Base-by-base conservation (phyloP, 2,888 invertebrate species). In the Coleophora flavipennella region DNA sequence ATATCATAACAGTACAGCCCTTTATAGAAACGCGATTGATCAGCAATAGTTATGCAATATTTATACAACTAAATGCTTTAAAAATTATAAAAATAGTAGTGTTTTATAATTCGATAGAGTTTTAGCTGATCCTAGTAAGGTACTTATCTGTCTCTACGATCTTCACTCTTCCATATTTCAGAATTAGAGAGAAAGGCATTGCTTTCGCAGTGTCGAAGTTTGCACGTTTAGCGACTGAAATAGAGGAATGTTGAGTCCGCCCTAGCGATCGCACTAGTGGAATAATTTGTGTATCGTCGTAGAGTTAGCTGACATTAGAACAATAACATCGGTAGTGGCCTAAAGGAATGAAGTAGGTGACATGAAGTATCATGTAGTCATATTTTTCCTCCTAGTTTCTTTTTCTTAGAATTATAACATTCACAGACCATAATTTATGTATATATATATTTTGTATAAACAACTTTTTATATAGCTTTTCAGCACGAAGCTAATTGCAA, bases 121-220 rank as follows among this genome's bases (percentile, higher is more conserved):
- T 54, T 59, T 76, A 77, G 67, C 66, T 49, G 57, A 61, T 46
- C 48, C 48, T 76, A 72, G 67, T 4, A 20, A 3, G 53, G 58
- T 59, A 62, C 58, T 55, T 51, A 67, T 75, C 51, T 73, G 59
- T 65, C 63, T 68, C 57, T 70, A 54, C 54, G 62, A 69, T 69
- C 72, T 83, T 83, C 83, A 84, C 84, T 84, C 84, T 84, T 84
- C 84, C 84, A 84, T 84, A 59, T 83, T 81, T 80, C 63, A 72
- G 74, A 61, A 62, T 60, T 69, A 70, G 67, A 48, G 51, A 51
- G 57, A 52, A 45, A 38, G 53, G 61, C 62, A 69, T 61, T 52
- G 20, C 20, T 20, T 20, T 20, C 6, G 66, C 62, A 62, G 55
- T 65, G 61, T 63, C 62, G 42, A 55, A 50, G 31, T 36, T 59